Conservation (phyloP, 1,140 invertebrate genomes). For the Hylaeus anthracinus region DNA sequence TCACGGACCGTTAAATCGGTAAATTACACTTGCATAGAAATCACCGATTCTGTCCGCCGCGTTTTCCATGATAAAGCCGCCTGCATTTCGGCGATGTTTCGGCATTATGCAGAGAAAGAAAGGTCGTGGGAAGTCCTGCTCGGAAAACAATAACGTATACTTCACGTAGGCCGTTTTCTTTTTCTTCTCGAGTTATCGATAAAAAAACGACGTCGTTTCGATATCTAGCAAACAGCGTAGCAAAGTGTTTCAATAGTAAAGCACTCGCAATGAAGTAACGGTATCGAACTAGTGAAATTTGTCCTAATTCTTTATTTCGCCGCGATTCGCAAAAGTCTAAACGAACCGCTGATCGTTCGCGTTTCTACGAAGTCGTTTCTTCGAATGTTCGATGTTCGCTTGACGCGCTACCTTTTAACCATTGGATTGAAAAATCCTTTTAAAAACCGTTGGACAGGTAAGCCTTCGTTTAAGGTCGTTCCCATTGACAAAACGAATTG, state of each 20-base stretch:
- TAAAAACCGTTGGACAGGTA: no score
- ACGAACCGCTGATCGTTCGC: not conserved
- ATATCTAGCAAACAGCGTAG: not conserved
- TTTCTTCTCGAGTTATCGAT: no score
- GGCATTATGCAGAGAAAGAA: not conserved
- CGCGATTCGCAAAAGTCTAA: not conserved
- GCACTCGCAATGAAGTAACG: slow-evolving; percentile 33
- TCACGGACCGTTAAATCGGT: not conserved
- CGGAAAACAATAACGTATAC: not conserved
- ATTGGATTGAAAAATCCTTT: no score
- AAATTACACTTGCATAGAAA: not conserved
- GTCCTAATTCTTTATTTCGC: slow-evolving; percentile 48
- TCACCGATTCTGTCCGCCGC: not conserved
- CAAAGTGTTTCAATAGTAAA: not conserved
- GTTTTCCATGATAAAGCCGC: not conserved
- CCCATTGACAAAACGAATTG: not conserved
- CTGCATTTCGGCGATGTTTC: not conserved
- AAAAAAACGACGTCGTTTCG: not conserved
- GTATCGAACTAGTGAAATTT: slow-evolving; percentile 50
- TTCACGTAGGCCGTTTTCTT: no score
- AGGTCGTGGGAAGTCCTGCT: not conserved
- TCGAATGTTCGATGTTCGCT: no score
- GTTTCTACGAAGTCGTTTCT: not conserved
- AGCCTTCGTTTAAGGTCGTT: no score
- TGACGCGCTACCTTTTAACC: not conserved